Evolutionary conservation across 23 tunicate genomes (phyloP).

Genomic region (Trididemnum miniatum): DNA sequence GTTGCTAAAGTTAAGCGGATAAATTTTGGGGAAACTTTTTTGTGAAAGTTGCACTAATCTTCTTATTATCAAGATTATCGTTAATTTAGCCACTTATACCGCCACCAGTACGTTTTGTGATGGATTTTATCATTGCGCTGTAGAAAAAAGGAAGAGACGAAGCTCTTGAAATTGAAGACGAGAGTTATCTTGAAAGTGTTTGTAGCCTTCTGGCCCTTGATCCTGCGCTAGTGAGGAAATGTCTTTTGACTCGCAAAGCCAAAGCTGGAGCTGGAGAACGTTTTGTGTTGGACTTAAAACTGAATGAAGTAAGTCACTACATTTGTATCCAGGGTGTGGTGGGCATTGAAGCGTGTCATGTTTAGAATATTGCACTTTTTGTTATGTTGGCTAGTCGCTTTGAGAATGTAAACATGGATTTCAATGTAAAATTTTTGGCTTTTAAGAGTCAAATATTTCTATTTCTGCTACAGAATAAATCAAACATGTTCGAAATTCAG

Average conservation of each 20-base stretch:
- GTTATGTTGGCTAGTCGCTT: not conserved
- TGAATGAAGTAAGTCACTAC: slow-evolving; percentile 46
- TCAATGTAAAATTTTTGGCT: not conserved
- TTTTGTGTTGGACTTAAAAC: slow-evolving; percentile 51
- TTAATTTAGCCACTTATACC: too few species aligned
- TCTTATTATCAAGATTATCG: too few species aligned
- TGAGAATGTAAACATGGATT: not conserved
- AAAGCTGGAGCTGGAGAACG: slow-evolving; percentile 73
- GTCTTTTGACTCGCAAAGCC: slow-evolving; percentile 68
- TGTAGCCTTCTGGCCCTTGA: slow-evolving; percentile 49
- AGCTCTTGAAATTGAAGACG: slow-evolving; percentile 59
- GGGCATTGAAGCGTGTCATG: not conserved
- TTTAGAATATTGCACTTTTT: not conserved
- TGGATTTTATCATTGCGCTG: too few species aligned
- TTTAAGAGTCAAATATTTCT: not conserved
- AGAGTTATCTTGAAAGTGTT: slow-evolving; percentile 26
- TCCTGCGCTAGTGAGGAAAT: slow-evolving; percentile 35
- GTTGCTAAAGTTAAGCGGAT: too few species aligned
- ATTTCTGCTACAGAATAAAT: too few species aligned
- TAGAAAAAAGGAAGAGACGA: slow-evolving; percentile 74
- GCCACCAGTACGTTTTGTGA: too few species aligned
- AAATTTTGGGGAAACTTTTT: too few species aligned
- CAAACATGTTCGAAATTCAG: too few species aligned
- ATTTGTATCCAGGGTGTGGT: not conserved
- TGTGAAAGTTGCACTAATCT: too few species aligned